Base-by-base conservation (phyloP, 2,797 vertebrate genomes). In the Streptopelia turtur region DNA sequence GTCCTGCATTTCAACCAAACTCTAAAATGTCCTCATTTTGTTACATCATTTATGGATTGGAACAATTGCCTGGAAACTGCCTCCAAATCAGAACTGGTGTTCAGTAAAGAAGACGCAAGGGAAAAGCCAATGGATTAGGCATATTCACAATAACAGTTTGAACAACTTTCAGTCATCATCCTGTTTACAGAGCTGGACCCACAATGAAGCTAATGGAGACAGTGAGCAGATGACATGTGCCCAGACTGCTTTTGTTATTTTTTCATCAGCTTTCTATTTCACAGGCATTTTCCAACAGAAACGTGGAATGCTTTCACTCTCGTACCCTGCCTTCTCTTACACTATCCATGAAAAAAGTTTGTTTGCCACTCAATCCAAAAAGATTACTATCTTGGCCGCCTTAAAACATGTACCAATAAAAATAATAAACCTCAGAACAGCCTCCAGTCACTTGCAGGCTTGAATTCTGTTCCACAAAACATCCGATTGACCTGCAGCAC, bases 121-220 rank as follows among this genome's bases (percentile, higher is more conserved):
- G 30, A 57, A 64, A 88, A 24, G 6, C 7, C 18, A 61, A 13
- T 7, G 11, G 10, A 22, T n/a, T 22, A 74, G n/a, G 31, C 3
- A 47, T 4, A 41, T 7, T 16, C 41, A 53, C 31, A 82, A 16
- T 24, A 72, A 11, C 2, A 31, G 3, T 30, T 1, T 17, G 16
- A 89, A 68, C 3, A 71, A 7, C 4, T 43, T 41, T 17, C 28
- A 57, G 43, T 23, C 14, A 21, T 4, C 2, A 16, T 9, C 9
- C 21, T 45, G 7, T 4, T 45, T 10, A n/a, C 24, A n/a, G 39
- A 72, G 21, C 14, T 37, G 24, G 10, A 30, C 18, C 6, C 27
- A n/a, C 5, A 33, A 47, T 1, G 15, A 3, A 43, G 10, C 13
- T 33, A 33, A 55, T 0, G 5, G 31, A 76, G 27, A 33, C 0